These are phyloP conservation scores for Sebastolobus altivelis DNA, from an alignment of 2,797 vertebrate genomes.

Conservation along the genomic window DNA sequence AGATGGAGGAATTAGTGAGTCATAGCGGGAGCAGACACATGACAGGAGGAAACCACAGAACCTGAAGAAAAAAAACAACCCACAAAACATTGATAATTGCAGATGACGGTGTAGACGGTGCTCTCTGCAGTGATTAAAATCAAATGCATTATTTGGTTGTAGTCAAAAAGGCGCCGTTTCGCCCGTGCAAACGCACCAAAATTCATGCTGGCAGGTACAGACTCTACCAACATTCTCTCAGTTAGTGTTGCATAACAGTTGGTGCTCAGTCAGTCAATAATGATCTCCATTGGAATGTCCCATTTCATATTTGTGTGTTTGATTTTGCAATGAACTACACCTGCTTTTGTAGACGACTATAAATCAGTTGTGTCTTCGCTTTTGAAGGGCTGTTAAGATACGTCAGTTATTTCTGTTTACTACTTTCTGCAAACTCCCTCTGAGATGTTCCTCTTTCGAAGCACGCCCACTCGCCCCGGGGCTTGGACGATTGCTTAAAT, in stretches of 20 bases:
- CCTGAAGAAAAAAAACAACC: neutral
- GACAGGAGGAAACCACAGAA: neutral
- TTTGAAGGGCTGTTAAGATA: constrained; percentile 2
- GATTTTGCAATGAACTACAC: neutral
- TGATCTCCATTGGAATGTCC: neutral
- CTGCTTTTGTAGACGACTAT: constrained; percentile 1
- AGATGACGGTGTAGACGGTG: neutral
- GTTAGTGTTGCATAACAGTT: neutral
- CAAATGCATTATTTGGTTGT: neutral
- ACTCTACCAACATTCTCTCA: neutral
- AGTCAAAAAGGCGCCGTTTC: neutral
- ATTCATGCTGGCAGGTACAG: neutral
- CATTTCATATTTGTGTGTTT: neutral
- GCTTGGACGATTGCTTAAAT: constrained; percentile 67
- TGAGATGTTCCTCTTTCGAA: constrained; percentile 46
- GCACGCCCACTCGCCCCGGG: constrained; percentile 67
- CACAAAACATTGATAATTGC: neutral
- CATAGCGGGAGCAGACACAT: neutral
- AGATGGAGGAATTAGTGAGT: neutral
- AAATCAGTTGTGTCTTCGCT: constrained; percentile 4
- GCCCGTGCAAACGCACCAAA: neutral
- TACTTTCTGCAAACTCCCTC: constrained; percentile 25
- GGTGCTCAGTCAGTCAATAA: neutral
- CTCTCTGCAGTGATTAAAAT: neutral
- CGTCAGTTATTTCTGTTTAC: constrained; percentile 51